Conservation (phyloP, 2,113 vertebrate genomes). For the Oreotrochilus melanogaster region DNA sequence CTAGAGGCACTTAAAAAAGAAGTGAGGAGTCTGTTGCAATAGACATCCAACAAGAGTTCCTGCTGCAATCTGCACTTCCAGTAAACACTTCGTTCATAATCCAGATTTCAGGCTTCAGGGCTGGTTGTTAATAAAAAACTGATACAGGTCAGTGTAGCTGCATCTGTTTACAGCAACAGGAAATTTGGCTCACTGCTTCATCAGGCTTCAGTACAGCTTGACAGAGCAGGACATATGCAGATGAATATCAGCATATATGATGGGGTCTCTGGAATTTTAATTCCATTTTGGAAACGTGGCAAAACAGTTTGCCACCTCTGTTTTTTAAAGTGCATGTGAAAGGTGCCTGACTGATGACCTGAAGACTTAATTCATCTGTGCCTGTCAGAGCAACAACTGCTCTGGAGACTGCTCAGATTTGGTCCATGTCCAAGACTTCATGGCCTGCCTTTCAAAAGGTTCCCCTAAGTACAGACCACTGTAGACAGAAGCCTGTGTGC, state of each 20-base stretch:
- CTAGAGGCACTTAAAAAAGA: constrained; percentile 44
- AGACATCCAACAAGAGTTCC: constrained; percentile 49
- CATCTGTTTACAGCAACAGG: neutral
- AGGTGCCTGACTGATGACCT: neutral
- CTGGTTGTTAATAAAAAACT: constrained; percentile 12
- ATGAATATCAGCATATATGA: neutral
- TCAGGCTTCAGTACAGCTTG: neutral
- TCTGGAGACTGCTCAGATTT: neutral
- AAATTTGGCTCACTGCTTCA: neutral
- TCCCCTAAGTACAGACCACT: neutral
- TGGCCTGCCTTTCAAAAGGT: neutral
- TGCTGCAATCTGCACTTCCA: constrained; percentile 8
- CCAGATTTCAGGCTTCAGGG: constrained; percentile 37
- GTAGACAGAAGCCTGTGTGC: neutral
- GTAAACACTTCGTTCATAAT: constrained; percentile 37
- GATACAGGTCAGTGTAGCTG: constrained; percentile 10
- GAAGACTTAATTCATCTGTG: neutral
- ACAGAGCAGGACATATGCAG: neutral
- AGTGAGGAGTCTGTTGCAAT: constrained; percentile 29
- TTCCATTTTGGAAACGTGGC: neutral
- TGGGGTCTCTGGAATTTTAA: neutral
- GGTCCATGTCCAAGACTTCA: neutral
- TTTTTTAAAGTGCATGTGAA: neutral
- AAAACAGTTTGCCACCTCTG: neutral
- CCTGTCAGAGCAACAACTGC: neutral